phyloP scores from a whole-genome alignment of 2,797 vertebrate species.

The Ficedula albicollis region DNA sequence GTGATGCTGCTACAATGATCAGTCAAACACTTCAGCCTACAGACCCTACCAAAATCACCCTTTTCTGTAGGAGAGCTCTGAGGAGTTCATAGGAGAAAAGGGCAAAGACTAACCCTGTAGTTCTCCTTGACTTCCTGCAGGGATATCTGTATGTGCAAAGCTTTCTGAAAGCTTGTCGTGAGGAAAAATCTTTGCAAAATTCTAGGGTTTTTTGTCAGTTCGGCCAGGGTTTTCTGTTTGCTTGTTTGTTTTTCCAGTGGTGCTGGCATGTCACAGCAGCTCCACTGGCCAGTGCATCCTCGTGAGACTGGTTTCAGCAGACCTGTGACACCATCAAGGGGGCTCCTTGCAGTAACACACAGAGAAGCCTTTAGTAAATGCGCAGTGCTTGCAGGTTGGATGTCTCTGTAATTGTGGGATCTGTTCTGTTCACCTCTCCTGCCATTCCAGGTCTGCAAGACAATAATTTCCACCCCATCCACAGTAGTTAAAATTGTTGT shows the following conservation, averaged over 20 bases:
- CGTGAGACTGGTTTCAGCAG: neutral
- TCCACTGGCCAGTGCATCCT: neutral
- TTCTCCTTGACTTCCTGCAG: neutral
- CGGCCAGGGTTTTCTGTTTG: accelerated
- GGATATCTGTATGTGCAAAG: neutral
- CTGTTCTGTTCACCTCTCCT: neutral
- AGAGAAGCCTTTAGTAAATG: neutral
- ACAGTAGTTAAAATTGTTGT: neutral
- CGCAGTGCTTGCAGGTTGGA: neutral
- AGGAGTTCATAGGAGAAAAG: neutral
- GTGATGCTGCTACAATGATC: neutral
- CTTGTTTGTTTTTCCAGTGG: neutral
- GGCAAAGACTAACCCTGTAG: neutral
- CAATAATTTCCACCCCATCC: neutral
- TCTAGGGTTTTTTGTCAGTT: neutral
- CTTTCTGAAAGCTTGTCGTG: neutral
- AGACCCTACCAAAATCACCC: neutral
- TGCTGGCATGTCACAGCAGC: neutral
- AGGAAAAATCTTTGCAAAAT: neutral
- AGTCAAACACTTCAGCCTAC: neutral
- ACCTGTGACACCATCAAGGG: neutral
- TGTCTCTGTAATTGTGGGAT: neutral
- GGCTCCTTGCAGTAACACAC: neutral
- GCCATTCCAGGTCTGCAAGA: neutral
- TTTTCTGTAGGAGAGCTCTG: neutral